Evolutionary conservation across 2,888 invertebrate genomes (phyloP).

Genomic region (Lampropteryx suffumata): DNA sequence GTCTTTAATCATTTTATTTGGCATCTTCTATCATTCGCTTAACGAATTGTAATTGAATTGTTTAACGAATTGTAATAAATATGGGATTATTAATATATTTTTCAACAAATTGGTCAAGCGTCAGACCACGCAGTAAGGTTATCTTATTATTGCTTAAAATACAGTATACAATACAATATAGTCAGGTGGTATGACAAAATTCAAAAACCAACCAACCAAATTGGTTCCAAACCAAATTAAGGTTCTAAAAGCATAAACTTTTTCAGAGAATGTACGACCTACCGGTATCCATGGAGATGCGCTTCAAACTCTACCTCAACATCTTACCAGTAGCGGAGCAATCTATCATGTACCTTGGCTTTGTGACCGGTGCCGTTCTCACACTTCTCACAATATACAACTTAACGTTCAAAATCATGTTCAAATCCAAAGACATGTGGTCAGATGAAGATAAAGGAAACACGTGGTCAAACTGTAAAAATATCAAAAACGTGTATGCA

Average conservation of each 20-base stretch:
- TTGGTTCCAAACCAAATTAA: too few relatives aligned
- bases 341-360: slow-evolving; percentile 79
- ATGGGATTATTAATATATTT: too few relatives aligned
- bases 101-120: too few relatives aligned
- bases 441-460: slow-evolving; percentile 41
- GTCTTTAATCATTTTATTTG: too few relatives aligned
- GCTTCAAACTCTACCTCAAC: slow-evolving; percentile 89
- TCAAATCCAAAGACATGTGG: slow-evolving; percentile 58
- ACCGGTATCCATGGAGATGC: slow-evolving; percentile 83
- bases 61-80: too few relatives aligned
- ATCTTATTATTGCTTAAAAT: too few relatives aligned
- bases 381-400: slow-evolving; percentile 75
- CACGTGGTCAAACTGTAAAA: slow-evolving; percentile 45
- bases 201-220: too few relatives aligned
- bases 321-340: slow-evolving; percentile 86
- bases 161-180: too few relatives aligned
- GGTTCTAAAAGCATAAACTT: background rate
- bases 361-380: slow-evolving; percentile 76
- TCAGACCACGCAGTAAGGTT: too few relatives aligned
- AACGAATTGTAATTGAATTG: too few relatives aligned
- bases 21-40: too few relatives aligned
- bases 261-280: slow-evolving; percentile 87
- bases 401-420: slow-evolving; percentile 73
- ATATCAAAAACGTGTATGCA: slow-evolving; percentile 52
- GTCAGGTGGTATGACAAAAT: too few relatives aligned